Evolutionary conservation across 1,140 invertebrate genomes (phyloP), one percentile per base, ranked within the genome.

Genomic region (Conopomorpha cramerella): DNA sequence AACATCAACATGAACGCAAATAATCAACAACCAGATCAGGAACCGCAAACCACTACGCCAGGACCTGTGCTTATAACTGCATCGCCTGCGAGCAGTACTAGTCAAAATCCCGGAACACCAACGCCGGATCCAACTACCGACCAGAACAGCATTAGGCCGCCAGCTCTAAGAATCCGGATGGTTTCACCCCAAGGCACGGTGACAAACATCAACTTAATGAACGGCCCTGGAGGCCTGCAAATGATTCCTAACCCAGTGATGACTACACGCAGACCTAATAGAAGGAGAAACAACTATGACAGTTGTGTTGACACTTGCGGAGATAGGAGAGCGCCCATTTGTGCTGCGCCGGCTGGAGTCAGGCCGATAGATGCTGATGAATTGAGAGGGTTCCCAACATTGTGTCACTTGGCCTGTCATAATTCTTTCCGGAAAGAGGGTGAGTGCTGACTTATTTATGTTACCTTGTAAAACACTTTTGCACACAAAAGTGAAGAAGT

Each of bases 371-470:
- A 71, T 37, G 48, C 66, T 8, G 46, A 64, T 2, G 57, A 39
- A 6, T 42, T 76, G 12, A 70, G 62, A 45, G 67, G 67, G 12
- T 76, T 76, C 41, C 55, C 67, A 10, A 70, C 70, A 0, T 43
- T 72, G 10, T 76, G 70, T 34, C 65, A 76, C 30, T 59, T 76
- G 60, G 67, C 65, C 3, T 74, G 70, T 35, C 55, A 70, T 19
- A 74, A 74, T 29, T 63, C 59, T n/a, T 74, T 63, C 36, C 66
- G 43, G 42, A 62, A 54, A 43, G 50, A 57, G 30, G 41, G 66
- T 73, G 47, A 73, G 65, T 68, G 49, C 36, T 25, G 30, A 38
- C 25, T 36, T 23, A 33, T 15, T 26, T 32, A 11, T 7, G 16
- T 16, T 12, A 23, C 37, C 14, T 11, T n/a, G n/a, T n/a, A n/a